A percentile compares a stretch with the other conserved stretches of the same genome.
Conservation (phyloP, 2,888 invertebrate genomes). For the Diabrotica balteata region DNA sequence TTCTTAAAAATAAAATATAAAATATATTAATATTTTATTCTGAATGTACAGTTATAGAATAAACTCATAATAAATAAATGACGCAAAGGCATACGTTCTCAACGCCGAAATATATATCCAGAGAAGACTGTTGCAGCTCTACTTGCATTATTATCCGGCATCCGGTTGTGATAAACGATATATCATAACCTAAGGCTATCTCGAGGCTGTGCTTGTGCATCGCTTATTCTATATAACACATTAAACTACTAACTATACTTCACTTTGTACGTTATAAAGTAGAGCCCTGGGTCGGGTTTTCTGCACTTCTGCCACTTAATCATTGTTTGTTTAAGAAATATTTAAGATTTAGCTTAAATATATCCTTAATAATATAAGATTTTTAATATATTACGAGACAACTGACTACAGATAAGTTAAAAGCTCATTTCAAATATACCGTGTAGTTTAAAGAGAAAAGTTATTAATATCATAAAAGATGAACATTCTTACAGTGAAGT, state of each 20-base stretch:
- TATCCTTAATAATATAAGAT: no score
- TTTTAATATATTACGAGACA: no score
- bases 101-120: conserved; percentile 24
- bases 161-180: conserved; percentile 37
- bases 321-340: conserved; percentile 7
- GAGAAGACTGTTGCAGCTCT: conserved; percentile 34
- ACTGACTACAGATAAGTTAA: no score
- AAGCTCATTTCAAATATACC: no score
- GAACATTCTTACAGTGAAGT: no score
- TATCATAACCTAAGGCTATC: conserved; percentile 27
- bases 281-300: conserved; percentile 15
- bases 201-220: conserved; percentile 1
- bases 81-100: conserved; percentile 4
- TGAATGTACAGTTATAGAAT: no score
- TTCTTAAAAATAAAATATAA: no score
- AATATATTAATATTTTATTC: background rate
- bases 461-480: no score
- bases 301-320: conserved; percentile 16
- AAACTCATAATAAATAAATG: background rate
- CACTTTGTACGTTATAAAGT: conserved; percentile 21
- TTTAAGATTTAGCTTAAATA: no score
- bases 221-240: conserved; percentile 1
- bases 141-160: conserved; percentile 35
- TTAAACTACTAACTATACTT: conserved; percentile 10
- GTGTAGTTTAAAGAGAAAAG: no score